Evolutionary conservation across 2,888 invertebrate species (phyloP), one percentile per base, ranked within the genome.

Genomic region (Tetramorium bicarinatum): DNA sequence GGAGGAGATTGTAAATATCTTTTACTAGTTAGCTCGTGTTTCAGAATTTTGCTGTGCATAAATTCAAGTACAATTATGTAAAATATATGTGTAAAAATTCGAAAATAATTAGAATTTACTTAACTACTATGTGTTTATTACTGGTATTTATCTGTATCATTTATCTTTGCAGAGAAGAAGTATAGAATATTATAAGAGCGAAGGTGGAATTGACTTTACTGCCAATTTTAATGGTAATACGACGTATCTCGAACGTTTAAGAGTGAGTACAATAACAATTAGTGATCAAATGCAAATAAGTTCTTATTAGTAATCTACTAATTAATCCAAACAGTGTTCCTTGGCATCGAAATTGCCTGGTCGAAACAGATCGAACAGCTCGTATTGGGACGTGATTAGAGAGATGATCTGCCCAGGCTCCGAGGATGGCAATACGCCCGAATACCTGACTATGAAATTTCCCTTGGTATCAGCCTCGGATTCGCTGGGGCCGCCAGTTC

Each of bases 181-280:
- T 92, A 97, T 97, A 18, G 97, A 98, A 90, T 98, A 98, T 95
- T 98, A 98, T 93, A 96, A 96, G 85, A 96, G 96, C 87, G 96
- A 97, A 84, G 95, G 96, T 64, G 97, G 97, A 88, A 96, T 96
- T 85, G 96, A 96, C 89, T 97, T 97, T 91, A 95, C 95, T 69
- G 96, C 97, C 15, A 96, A 95, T 87, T 97, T 97, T 94, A 96
- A 97, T 91, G 96, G 96, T 25, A 97, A 97, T 90, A 96, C 97
- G 4, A 97, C 97, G 0, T 98, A 97, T 94, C 96, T 98, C 80
- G 98, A 99, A 91, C 98, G 98, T 95, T 94, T 99, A 75, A 98
- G 98, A 95, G 96, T 95, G 92, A 87, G 88, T 90, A 86, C 38
- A 38, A 4, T 47, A 44, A 52, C 38, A 49, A 49, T 66, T 8